Percentiles rank a stretch among this genome's conserved stretches.
Evolutionary conservation across 2,113 vertebrate species (phyloP).

Genomic region (Cervus canadensis): DNA sequence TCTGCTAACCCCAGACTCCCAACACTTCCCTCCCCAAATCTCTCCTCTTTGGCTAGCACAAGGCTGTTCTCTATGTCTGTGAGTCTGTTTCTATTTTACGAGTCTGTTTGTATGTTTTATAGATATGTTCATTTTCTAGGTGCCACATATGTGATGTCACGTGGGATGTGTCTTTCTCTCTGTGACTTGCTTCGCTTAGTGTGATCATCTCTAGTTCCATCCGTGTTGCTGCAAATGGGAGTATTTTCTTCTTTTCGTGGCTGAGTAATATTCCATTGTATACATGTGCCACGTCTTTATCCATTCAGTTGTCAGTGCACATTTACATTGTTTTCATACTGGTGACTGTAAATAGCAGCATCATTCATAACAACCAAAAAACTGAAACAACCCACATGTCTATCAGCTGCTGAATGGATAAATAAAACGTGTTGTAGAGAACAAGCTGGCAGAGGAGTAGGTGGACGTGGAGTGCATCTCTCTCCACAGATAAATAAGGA

Average conservation of each 20-base stretch:
- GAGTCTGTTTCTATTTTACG: not conserved
- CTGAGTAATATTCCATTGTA: not conserved
- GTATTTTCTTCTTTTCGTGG: not conserved
- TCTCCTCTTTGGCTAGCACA: not conserved
- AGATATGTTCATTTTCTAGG: not conserved
- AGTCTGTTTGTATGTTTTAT: not conserved
- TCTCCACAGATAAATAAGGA: not conserved
- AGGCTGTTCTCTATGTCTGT: not conserved
- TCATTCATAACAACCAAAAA: not conserved
- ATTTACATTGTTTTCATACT: not conserved
- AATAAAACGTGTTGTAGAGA: not conserved
- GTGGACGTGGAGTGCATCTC: not conserved
- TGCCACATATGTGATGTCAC: not conserved
- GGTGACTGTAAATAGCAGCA: not conserved
- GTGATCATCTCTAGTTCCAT: not conserved
- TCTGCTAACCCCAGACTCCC: not conserved
- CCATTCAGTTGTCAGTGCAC: not conserved
- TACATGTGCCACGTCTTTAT: not conserved
- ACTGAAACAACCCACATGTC: not conserved
- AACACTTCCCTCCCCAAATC: not conserved
- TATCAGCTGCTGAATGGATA: not conserved
- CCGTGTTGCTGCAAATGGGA: not conserved
- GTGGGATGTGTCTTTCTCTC: not conserved
- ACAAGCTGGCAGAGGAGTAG: not conserved
- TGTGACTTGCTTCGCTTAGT: not conserved